Conservation (phyloP, 64 coral and sea anemone species). For the Montipora foliosa region DNA sequence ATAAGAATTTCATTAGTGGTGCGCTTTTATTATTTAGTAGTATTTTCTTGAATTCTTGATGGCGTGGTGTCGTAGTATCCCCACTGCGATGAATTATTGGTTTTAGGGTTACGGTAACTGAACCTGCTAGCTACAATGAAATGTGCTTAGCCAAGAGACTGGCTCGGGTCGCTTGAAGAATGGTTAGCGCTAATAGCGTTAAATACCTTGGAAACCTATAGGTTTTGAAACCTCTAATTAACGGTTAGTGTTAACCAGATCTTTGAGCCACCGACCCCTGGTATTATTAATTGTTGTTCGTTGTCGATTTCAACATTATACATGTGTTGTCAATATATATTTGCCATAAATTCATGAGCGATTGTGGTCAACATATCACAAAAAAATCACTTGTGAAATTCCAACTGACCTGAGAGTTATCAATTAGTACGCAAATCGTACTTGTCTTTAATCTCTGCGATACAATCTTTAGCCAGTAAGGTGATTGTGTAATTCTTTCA, state of each 20-base stretch:
- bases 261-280: no score
- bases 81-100: background rate
- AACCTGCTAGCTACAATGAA: background rate
- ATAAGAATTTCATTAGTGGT: background rate
- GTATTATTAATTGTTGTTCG: background rate
- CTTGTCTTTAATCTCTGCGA: background rate
- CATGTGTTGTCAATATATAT: background rate
- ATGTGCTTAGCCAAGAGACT: background rate
- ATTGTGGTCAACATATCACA: conserved; percentile 11
- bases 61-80: background rate
- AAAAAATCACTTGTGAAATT: background rate
- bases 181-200: no score
- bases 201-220: no score
- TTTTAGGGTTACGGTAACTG: background rate
- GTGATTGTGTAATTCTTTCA: no score
- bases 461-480: conserved; percentile 1
- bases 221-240: no score
- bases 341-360: background rate
- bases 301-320: background rate
- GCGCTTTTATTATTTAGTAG: background rate
- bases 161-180: no score
- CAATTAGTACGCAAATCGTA: background rate
- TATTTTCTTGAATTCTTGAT: background rate
- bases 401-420: background rate
- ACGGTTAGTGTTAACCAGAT: no score